These are phyloP conservation scores for Macrophya alboannulata DNA, from an alignment of 2,888 invertebrate species.

Conservation along the genomic window DNA sequence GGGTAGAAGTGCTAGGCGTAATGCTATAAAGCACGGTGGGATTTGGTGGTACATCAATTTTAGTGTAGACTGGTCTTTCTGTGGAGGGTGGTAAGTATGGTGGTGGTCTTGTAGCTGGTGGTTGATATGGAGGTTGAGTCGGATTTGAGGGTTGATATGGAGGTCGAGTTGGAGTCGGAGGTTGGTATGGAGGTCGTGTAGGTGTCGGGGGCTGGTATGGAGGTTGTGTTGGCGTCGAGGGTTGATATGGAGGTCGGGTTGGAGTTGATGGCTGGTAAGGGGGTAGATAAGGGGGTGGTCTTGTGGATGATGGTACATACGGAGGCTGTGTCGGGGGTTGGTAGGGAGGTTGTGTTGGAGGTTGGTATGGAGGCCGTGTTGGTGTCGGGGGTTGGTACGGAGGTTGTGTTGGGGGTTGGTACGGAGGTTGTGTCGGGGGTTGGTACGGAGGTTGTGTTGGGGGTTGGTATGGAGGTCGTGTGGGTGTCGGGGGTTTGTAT, in stretches of 20 bases:
- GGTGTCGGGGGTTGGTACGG: slow-evolving; percentile 52
- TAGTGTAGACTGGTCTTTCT: slow-evolving; percentile 68
- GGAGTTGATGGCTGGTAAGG: slow-evolving; percentile 55
- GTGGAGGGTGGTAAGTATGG: slow-evolving; percentile 76
- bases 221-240: slow-evolving; percentile 59
- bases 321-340: slow-evolving; percentile 57
- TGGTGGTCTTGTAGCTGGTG: slow-evolving; percentile 62
- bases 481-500: slow-evolving; percentile 56
- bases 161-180: slow-evolving; percentile 57
- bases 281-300: slow-evolving; percentile 37
- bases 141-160: slow-evolving; percentile 64
- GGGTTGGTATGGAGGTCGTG: slow-evolving; percentile 63
- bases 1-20: slow-evolving; percentile 68
- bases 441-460: slow-evolving; percentile 55
- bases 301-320: slow-evolving; percentile 32
- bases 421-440: slow-evolving; percentile 62
- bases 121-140: slow-evolving; percentile 66
- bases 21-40: slow-evolving; percentile 73
- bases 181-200: slow-evolving; percentile 57
- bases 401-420: slow-evolving; percentile 61
- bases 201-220: slow-evolving; percentile 63
- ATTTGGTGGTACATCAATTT: slow-evolving; percentile 78
- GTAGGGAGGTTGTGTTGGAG: slow-evolving; percentile 52
- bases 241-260: slow-evolving; percentile 55
- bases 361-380: slow-evolving; percentile 58